phyloP scores from a whole-genome alignment of 2,888 invertebrate species.

The Drosophila quasianomalipes region DNA sequence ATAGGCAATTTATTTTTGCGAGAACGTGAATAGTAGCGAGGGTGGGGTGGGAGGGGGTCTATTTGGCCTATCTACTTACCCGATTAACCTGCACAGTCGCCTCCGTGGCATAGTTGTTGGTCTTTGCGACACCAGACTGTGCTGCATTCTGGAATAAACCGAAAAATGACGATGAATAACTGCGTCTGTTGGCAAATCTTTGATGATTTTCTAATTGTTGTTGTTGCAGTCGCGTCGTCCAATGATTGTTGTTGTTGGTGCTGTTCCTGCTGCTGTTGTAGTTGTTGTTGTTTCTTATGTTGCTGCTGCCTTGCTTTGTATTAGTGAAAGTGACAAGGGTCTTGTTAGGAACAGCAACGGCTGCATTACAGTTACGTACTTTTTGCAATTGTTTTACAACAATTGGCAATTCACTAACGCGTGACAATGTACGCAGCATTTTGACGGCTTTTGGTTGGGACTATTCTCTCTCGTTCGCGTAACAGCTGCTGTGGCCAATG shows the following conservation, averaged over 20 bases:
- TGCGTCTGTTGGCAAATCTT: conserved; percentile 52
- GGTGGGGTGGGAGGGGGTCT: not conserved
- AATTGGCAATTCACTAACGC: conserved; percentile 80
- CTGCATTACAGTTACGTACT: conserved; percentile 75
- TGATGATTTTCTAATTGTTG: conserved; percentile 44
- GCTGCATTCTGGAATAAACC: conserved; percentile 84
- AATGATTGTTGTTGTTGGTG: conserved; percentile 36
- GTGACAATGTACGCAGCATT: conserved; percentile 82
- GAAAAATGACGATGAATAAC: conserved; percentile 83
- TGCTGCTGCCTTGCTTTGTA: conserved; percentile 26
- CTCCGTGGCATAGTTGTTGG: conserved; percentile 85
- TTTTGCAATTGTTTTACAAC: conserved; percentile 83
- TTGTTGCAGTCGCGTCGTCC: conserved; percentile 35
- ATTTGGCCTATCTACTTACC: conserved; percentile 73
- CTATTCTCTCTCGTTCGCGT: conserved; percentile 56
- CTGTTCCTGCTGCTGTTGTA: conserved; percentile 14
- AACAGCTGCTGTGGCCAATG: conserved; percentile 52
- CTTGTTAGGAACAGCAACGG: conserved; percentile 49
- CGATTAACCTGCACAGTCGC: conserved; percentile 85
- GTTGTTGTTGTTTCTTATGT: not conserved
- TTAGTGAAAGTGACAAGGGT: conserved; percentile 46
- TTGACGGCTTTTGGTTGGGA: conserved; percentile 56
- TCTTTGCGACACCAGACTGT: conserved; percentile 79
- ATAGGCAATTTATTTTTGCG: conserved; percentile 45
- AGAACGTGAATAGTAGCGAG: not conserved